phyloP scores from a whole-genome alignment of 2,113 vertebrate species.

The Pituophis catenifer region DNA sequence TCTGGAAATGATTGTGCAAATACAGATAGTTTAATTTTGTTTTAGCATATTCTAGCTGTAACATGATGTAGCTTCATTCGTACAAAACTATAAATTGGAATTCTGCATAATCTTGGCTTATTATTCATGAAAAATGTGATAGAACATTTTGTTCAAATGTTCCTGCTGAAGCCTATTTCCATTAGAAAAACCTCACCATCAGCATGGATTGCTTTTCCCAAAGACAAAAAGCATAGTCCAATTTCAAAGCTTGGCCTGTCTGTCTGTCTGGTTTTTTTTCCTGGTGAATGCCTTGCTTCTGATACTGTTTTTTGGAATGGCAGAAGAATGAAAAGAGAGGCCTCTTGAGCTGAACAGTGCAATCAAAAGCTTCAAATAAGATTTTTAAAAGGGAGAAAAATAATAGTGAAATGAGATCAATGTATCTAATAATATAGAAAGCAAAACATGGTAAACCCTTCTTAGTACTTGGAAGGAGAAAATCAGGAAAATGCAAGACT shows the following conservation, averaged over 20 bases:
- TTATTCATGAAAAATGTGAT: not conserved
- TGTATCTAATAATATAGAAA: not conserved
- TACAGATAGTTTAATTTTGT: not conserved
- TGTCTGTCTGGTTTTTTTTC: not conserved
- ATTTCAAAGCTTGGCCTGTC: not conserved
- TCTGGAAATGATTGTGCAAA: not conserved
- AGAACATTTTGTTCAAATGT: not conserved
- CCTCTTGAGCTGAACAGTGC: not conserved
- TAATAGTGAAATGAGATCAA: not conserved
- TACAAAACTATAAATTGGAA: not conserved
- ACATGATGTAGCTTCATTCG: not conserved
- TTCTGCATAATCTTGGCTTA: not conserved
- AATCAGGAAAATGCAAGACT: not conserved
- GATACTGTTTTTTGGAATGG: not conserved
- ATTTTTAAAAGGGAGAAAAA: not conserved
- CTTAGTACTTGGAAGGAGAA: not conserved
- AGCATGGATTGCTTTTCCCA: not conserved
- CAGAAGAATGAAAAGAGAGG: not conserved
- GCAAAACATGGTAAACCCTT: not conserved
- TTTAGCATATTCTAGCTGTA: not conserved
- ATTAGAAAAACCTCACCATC: not conserved
- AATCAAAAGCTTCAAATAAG: not conserved
- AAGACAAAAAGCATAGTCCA: not conserved
- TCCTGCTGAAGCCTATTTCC: not conserved
- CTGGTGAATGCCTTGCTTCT: not conserved